A percentile compares a stretch with the other conserved stretches of the same genome.
Evolutionary conservation across 2,797 vertebrate species (phyloP).

Genomic region (Cygnus olor): DNA sequence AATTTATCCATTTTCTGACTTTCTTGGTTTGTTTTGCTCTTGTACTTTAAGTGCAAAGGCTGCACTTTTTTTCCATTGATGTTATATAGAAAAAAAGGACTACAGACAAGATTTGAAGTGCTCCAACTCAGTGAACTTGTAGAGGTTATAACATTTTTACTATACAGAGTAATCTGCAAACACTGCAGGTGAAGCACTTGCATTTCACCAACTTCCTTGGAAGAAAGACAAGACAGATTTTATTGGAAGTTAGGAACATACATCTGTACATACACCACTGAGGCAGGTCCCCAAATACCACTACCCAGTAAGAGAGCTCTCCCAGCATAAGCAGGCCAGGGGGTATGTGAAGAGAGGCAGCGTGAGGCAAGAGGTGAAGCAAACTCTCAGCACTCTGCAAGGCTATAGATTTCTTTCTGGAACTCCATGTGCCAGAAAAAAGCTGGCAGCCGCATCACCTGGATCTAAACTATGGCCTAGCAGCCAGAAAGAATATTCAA

Average conservation of each 20-base stretch:
- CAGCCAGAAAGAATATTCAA: slow-evolving; percentile 7
- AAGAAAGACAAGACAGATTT: neutral
- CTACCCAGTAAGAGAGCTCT: neutral
- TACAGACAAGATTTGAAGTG: neutral
- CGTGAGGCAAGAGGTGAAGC: neutral
- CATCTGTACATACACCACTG: neutral
- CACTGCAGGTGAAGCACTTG: neutral
- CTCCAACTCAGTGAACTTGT: neutral
- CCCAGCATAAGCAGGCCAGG: neutral
- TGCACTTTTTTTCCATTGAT: neutral
- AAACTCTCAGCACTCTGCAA: neutral
- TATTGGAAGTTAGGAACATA: neutral
- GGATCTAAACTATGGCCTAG: neutral
- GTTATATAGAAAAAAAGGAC: neutral
- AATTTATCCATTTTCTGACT: neutral
- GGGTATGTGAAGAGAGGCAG: neutral
- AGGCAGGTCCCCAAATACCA: neutral
- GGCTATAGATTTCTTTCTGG: neutral
- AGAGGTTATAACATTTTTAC: neutral
- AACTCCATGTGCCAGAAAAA: neutral
- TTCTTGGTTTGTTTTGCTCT: neutral
- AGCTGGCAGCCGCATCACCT: neutral
- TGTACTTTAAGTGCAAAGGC: neutral
- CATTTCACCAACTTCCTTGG: neutral
- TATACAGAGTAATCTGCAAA: neutral